phyloP scores from a whole-genome alignment of 2,888 invertebrate species.

The Oscheius onirici region DNA sequence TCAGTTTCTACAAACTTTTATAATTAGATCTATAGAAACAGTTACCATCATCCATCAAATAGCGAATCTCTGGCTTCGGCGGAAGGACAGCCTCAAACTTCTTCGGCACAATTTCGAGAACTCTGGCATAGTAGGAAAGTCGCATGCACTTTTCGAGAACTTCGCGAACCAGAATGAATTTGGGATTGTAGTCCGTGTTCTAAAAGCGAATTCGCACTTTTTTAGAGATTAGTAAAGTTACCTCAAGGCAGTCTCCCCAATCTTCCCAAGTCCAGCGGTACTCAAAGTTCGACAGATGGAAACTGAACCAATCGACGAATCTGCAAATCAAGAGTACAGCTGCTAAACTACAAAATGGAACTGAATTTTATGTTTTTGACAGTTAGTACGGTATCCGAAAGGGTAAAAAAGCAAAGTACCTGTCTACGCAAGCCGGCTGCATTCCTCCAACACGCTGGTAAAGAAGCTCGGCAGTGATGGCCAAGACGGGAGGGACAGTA shows the following conservation, averaged over 20 bases:
- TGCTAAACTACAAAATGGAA: too few relatives aligned
- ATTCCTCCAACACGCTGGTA: conserved; percentile 94
- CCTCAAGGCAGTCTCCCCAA: conserved; percentile 73
- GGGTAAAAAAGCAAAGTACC: conserved; percentile 73
- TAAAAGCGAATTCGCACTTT: neutral
- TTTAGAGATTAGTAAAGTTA: conserved; percentile 18
- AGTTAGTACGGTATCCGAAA: too few relatives aligned
- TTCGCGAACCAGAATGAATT: conserved; percentile 84
- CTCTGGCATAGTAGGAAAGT: conserved; percentile 90
- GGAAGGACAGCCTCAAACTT: conserved; percentile 87
- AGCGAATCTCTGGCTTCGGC: conserved; percentile 79
- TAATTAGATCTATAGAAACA: neutral
- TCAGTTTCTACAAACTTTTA: conserved; percentile 32
- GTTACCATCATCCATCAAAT: conserved; percentile 61
- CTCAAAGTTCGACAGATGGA: conserved; percentile 98
- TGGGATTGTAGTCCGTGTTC: conserved; percentile 16
- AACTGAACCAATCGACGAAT: conserved; percentile 95
- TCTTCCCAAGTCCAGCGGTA: conserved; percentile 94
- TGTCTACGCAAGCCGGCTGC: conserved; percentile 95
- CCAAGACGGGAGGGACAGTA: conserved; percentile 91
- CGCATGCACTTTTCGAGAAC: conserved; percentile 86
- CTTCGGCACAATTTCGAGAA: conserved; percentile 87
- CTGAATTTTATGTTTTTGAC: too few relatives aligned
- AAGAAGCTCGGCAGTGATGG: conserved; percentile 95
- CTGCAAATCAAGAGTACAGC: conserved; percentile 74